Conservation (phyloP, 2,888 invertebrate species). For the Cheilosia vernalis region DNA sequence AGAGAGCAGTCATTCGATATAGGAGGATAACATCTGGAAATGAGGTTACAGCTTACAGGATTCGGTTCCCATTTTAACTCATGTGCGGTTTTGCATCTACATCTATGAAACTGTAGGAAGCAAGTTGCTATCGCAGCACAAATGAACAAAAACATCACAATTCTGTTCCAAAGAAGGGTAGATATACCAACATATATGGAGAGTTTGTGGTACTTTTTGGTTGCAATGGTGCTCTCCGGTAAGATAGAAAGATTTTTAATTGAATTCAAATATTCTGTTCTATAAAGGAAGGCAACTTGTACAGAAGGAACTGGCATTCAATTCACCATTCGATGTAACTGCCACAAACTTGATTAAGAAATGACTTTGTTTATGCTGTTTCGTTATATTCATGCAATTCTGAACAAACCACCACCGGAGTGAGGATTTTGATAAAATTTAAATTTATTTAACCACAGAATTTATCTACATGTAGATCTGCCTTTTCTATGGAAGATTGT, state of each 20-base stretch:
- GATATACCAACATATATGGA: background rate
- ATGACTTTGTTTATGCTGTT: too few species aligned
- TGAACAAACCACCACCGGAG: too few species aligned
- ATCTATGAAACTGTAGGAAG: background rate
- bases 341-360: too few species aligned
- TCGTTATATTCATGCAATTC: too few species aligned
- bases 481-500: too few species aligned
- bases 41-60: slow-evolving; percentile 12
- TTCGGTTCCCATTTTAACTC: too few species aligned
- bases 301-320: background rate
- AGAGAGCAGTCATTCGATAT: background rate
- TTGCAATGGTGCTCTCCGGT: background rate
- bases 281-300: background rate
- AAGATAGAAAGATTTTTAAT: background rate
- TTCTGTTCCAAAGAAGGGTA: too few species aligned
- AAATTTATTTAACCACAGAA: too few species aligned
- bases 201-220: background rate
- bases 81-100: background rate
- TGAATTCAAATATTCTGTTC: background rate
- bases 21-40: slow-evolving; percentile 6
- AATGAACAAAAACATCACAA: too few species aligned
- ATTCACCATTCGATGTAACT: background rate
- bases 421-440: too few species aligned
- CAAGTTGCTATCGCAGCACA: too few species aligned
- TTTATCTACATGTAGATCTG: too few species aligned